Base-by-base conservation (phyloP, 2,888 invertebrate species). In the Thyatira batis region DNA sequence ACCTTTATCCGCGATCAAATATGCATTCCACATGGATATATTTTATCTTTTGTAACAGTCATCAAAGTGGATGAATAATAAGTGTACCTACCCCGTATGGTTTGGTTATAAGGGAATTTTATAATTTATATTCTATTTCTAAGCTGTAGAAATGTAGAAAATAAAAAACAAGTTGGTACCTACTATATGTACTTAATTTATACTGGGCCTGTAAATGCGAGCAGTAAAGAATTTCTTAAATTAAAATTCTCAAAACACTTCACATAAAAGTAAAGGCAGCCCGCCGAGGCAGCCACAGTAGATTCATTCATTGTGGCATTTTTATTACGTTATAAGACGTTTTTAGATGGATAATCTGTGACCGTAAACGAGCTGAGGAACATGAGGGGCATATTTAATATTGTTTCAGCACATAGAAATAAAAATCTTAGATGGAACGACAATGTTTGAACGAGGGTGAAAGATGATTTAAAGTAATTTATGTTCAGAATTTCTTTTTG, bases 271-370 rank as follows among this genome's bases (percentile, higher is more conserved):
- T 63, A 69, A 62, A 62, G 62, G 67, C 60, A 65, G 70, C 68
- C 68, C 71, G 70, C 70, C 67, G 23, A 62, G 61, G 68, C 59
- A 65, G 70, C 68, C 69, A 72, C 70, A 68, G 68, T 70, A 63
- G 73, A 72, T 78, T 79, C 70, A 79, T 82, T 83, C 78, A 77
- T 73, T 80, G 79, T 77, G 77, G 80, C 69, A 81, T 84, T 87
- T 85, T 87, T 85, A 85, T 83, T 78, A 74, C 72, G 78, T 78
- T 80, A 82, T 85, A 84, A 84, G 79, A 73, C 51, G 74, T 75
- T 84, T 85, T 82, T 76, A 74, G 79, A 78, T 76, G 81, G 79
- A 84, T 86, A 84, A 85, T 86, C 82, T 80, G 61, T 66, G 76
- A 74, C 78, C 74, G 74, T 82, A 81, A 84, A 84, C 76, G 78